Percentiles rank a stretch among this genome's conserved stretches.
These are phyloP conservation scores for Endotricha flammealis DNA, from an alignment of 2,888 invertebrate species.

Conservation along the genomic window DNA sequence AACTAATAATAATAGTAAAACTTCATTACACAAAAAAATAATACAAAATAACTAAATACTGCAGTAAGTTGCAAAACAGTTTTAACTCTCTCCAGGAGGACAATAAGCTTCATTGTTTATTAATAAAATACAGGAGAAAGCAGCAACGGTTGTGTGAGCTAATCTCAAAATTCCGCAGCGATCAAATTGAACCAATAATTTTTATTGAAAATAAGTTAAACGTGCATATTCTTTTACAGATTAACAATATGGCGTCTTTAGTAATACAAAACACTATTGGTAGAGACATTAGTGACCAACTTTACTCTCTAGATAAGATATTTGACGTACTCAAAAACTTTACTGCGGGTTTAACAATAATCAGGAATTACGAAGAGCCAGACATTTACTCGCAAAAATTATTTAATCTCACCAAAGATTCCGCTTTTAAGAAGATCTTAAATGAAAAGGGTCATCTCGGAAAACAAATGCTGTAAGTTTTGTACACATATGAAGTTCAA, in stretches of 20 bases:
- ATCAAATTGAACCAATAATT: too few species aligned
- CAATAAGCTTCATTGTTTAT: too few species aligned
- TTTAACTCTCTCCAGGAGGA: too few species aligned
- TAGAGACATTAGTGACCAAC: slow-evolving; percentile 50
- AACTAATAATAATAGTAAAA: too few species aligned
- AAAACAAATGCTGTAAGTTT: slow-evolving; percentile 61
- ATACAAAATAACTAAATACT: too few species aligned
- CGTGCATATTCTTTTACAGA: slow-evolving; percentile 40
- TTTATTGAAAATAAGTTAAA: too few species aligned
- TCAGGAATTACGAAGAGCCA: slow-evolving; percentile 28
- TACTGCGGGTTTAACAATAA: slow-evolving; percentile 32
- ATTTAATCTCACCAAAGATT: slow-evolving; percentile 38
- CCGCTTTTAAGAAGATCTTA: slow-evolving; percentile 43
- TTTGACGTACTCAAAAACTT: slow-evolving; percentile 53
- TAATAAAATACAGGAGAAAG: too few species aligned
- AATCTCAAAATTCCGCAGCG: too few species aligned
- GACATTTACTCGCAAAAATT: slow-evolving; percentile 42
- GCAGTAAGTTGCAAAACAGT: too few species aligned
- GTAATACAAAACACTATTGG: slow-evolving; percentile 64
- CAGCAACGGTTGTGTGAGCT: too few species aligned
- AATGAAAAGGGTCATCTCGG: slow-evolving; percentile 41
- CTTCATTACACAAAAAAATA: too few species aligned
- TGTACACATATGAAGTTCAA: too few species aligned
- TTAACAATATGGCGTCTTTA: slow-evolving; percentile 65
- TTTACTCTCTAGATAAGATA: slow-evolving; percentile 55